Base-by-base conservation (phyloP, 2,113 vertebrate species). In the Passer montanus region DNA sequence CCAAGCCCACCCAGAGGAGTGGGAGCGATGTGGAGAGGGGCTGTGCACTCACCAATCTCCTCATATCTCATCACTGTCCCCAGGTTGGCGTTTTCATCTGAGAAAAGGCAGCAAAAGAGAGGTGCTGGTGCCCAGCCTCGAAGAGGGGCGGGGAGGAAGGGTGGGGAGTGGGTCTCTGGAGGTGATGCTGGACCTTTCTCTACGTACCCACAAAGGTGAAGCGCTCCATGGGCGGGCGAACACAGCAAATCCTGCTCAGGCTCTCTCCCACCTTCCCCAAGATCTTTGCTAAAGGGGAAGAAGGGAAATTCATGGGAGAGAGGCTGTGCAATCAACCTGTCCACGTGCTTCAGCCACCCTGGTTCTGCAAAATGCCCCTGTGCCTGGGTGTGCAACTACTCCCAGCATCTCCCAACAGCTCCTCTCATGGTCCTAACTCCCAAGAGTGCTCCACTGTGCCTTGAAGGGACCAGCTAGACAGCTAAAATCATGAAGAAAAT, bases 51-150 rank as follows among this genome's bases (percentile, higher is more conserved):
- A 99, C 99, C 99, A 0, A 99, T 99, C 97, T 99, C 99, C 95
- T 99, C 99, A 5, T 99, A 99, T 85, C 99, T 98, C 98, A 99
- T 98, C 47, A 99, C 98, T 0, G 99, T 99, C 35, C 99, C 99
- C 97, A 99, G 50, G 94, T 99, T 99, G 50, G 99, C 99, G 4
- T 99, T 99, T 95, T 99, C 99, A 97, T 99, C 99, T 99, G 96
- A 67, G 50, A 55, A 84, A 86, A 64, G n/a, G 58, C 60, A 90
- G 74, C 22, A 81, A 93, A 84, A 93, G 24, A 89, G 70, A 64
- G 28, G 19, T 70, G 70, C 17, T 91, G 35, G 44, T 70, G 21
- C n/a, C 52, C 2, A 15, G 41, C 52, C 69, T 64, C 8, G 5
- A 31, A 68, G 22, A 37, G 3, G 3, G 53, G 7, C 60, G 31